Evolutionary conservation across 2,113 vertebrate genomes (phyloP).

Genomic region (Alouatta palliata): DNA sequence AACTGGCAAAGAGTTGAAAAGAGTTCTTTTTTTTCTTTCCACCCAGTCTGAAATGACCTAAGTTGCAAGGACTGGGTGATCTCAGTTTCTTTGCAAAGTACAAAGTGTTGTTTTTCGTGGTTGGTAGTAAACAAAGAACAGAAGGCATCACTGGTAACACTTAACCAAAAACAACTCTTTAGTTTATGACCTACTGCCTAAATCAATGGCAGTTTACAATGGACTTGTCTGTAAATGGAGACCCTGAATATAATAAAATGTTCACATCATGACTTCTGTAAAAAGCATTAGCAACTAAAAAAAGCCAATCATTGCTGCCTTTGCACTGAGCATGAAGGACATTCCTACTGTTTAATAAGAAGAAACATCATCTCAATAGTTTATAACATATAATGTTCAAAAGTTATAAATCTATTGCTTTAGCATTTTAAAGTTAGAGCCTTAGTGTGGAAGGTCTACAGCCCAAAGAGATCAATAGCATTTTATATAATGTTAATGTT

Average conservation of each 20-base stretch:
- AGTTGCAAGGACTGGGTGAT: slow-evolving; percentile 41
- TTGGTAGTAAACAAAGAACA: slow-evolving; percentile 44
- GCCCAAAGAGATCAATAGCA: background rate
- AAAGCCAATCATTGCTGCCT: background rate
- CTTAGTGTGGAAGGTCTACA: background rate
- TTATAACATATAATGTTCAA: background rate
- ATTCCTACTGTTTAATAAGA: background rate
- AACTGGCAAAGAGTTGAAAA: slow-evolving; percentile 65
- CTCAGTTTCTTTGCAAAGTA: slow-evolving; percentile 49
- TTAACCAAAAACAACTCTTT: background rate
- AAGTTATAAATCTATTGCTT: background rate
- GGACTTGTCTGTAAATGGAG: background rate
- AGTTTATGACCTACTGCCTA: background rate
- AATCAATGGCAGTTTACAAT: background rate
- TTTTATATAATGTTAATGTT: slow-evolving; percentile 30
- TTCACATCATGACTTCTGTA: background rate
- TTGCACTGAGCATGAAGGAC: background rate
- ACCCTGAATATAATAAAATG: background rate
- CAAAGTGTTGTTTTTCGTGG: slow-evolving; percentile 29
- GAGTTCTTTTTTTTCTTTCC: background rate
- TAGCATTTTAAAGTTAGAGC: slow-evolving; percentile 22
- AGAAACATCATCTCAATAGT: background rate
- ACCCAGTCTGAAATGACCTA: slow-evolving; percentile 50
- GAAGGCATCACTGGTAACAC: background rate
- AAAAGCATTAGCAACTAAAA: background rate